Conservation (phyloP, 2,113 vertebrate genomes). For the Cyprinodon brontotheroides region DNA sequence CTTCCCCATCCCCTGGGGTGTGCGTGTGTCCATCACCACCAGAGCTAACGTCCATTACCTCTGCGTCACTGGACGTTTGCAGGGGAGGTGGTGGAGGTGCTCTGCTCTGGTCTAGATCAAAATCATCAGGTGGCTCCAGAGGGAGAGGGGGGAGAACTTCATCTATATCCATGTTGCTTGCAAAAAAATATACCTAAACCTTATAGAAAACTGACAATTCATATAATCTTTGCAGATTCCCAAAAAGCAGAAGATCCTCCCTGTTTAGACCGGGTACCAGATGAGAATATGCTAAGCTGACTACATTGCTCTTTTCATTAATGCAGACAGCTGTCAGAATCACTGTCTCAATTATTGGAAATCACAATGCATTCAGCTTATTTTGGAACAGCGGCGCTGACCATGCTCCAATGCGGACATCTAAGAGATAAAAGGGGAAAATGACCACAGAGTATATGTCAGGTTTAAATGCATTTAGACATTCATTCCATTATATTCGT, state of each 20-base stretch:
- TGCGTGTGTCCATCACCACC: constrained; percentile 99
- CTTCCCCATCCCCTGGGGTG: constrained; percentile 89
- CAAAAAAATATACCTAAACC: constrained; percentile 22
- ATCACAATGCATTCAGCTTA: constrained; percentile 99
- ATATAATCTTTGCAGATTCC: constrained; percentile 30
- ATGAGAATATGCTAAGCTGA: constrained; percentile 99
- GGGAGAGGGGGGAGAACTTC: constrained; percentile 91
- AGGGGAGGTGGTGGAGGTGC: constrained; percentile 99
- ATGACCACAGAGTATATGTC: constrained; percentile 20
- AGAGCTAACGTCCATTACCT: constrained; percentile 99
- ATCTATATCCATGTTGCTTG: constrained; percentile 84
- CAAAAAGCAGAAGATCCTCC: constrained; percentile 86
- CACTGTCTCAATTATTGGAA: constrained; percentile 99
- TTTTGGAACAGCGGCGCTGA: constrained; percentile 87
- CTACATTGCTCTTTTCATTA: constrained; percentile 99
- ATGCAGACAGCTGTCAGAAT: constrained; percentile 99
- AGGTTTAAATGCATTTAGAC: constrained; percentile 2
- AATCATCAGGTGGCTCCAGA: constrained; percentile 88
- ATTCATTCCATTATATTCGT: no score
- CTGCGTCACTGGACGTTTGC: constrained; percentile 99
- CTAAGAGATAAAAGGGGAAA: constrained; percentile 72
- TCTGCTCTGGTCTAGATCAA: constrained; percentile 84
- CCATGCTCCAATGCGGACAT: constrained; percentile 85
- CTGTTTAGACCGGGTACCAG: constrained; percentile 80
- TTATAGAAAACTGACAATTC: constrained; percentile 19